Conservation (phyloP, 2,113 vertebrate species). For the Serinus canaria region DNA sequence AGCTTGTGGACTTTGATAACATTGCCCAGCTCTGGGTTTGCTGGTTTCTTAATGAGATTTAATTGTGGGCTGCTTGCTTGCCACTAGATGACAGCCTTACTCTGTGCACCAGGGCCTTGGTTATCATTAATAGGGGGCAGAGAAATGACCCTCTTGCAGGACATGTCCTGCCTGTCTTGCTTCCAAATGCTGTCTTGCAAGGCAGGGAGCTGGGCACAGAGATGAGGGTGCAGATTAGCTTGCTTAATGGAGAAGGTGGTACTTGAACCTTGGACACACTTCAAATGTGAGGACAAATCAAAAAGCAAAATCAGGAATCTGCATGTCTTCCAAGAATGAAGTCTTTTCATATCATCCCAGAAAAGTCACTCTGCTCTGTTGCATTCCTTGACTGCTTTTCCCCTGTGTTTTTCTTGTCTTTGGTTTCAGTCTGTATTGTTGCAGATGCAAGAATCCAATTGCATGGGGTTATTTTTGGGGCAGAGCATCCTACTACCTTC, state of each 20-base stretch:
- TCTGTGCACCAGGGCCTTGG: background rate
- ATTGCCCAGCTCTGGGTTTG: background rate
- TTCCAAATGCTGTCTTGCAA: background rate
- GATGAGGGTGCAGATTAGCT: background rate
- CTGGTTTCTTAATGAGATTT: background rate
- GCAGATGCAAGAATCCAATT: background rate
- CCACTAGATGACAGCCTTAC: conserved; percentile 55
- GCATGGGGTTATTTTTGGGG: background rate
- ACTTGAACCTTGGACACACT: background rate
- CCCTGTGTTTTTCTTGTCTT: background rate
- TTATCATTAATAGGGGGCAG: background rate
- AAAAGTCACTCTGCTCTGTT: background rate
- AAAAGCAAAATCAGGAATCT: background rate
- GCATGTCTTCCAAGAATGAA: background rate
- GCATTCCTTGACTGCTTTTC: background rate
- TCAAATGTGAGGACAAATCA: background rate
- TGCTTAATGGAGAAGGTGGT: background rate
- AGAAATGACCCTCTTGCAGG: background rate
- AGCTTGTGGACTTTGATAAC: background rate
- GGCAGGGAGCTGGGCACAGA: background rate
- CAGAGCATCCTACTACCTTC: background rate
- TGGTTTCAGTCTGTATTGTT: background rate
- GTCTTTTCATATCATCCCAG: background rate
- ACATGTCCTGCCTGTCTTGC: background rate
- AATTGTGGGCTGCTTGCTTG: conserved; percentile 4